phyloP scores from a whole-genome alignment of 2,113 vertebrate species.

The Myotis lucifugus region DNA sequence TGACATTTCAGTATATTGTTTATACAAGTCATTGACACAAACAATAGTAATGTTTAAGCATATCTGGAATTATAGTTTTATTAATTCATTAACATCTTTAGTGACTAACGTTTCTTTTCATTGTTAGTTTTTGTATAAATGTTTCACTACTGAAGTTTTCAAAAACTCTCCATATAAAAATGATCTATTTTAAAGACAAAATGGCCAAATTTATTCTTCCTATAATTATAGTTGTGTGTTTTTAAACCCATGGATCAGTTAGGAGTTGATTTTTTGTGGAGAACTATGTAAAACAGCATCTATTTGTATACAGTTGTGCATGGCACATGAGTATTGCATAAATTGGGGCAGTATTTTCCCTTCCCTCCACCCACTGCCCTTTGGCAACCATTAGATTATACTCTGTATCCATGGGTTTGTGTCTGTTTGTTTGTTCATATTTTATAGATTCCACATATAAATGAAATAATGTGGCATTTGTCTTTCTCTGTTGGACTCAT shows the following conservation, averaged over 20 bases:
- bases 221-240: neutral
- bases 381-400: neutral
- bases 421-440: neutral
- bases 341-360: neutral
- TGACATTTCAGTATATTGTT: neutral
- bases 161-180: neutral
- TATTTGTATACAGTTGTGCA: neutral
- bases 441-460: neutral
- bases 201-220: neutral
- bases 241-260: neutral
- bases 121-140: neutral
- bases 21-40: neutral
- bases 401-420: neutral
- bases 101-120: neutral
- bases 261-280: neutral
- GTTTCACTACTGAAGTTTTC: neutral
- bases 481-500: neutral
- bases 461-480: neutral
- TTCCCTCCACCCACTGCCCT: neutral
- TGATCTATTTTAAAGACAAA: neutral
- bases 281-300: neutral
- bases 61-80: neutral
- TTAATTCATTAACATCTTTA: neutral
- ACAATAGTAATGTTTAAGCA: neutral
- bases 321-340: neutral